phyloP scores from a whole-genome alignment of 2,888 invertebrate genomes.

The Orthosia cruda region DNA sequence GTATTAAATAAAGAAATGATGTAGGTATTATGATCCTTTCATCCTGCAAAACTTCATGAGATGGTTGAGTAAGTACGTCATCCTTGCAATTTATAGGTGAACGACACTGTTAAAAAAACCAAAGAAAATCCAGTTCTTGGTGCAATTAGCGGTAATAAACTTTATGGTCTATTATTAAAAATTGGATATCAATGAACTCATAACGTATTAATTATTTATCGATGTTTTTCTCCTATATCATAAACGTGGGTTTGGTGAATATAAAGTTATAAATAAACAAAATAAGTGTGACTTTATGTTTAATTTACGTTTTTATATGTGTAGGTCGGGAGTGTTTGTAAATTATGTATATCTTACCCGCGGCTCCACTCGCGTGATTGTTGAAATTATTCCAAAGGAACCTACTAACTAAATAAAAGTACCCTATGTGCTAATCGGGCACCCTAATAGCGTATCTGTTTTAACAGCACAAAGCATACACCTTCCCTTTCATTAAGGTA shows the following conservation, averaged over 20 bases:
- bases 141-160: constrained; percentile 68
- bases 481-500: too few species aligned
- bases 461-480: too few species aligned
- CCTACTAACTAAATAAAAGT: too few species aligned
- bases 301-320: not conserved
- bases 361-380: too few species aligned
- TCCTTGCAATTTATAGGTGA: constrained; percentile 43
- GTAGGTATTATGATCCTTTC: not conserved
- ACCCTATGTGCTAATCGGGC: too few species aligned
- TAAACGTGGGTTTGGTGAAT: constrained; percentile 7
- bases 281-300: not conserved
- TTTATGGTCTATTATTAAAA: constrained; percentile 60
- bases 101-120: constrained; percentile 39
- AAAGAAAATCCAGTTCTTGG: constrained; percentile 49
- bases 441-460: too few species aligned
- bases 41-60: not conserved
- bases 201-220: constrained; percentile 23
- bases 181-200: constrained; percentile 54
- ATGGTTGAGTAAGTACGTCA: constrained; percentile 17
- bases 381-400: too few species aligned
- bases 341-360: not conserved
- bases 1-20: too few species aligned
- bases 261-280: constrained; percentile 5
- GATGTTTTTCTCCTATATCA: constrained; percentile 19
- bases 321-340: not conserved